Conservation (phyloP, 2,888 invertebrate species). For the Ophraella communa region DNA sequence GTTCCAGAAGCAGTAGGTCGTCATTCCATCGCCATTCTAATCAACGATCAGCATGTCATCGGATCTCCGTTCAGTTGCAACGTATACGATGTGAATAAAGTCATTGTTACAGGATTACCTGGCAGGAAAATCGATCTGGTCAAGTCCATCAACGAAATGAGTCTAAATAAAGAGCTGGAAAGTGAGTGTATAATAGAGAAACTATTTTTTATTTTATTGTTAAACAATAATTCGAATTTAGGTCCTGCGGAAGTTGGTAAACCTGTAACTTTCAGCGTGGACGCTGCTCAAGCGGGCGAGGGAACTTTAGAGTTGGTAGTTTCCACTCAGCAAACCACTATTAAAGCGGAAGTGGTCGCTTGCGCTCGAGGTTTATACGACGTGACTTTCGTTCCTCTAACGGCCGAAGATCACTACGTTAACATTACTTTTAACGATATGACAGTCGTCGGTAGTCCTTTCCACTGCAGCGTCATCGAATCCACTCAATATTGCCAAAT, state of each 20-base stretch:
- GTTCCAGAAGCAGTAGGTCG: conserved; percentile 87
- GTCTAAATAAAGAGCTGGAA: conserved; percentile 54
- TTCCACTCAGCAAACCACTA: conserved; percentile 86
- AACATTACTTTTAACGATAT: conserved; percentile 95
- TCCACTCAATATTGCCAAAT: conserved; percentile 78
- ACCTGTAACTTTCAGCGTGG: conserved; percentile 90
- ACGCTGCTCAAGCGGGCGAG: conserved; percentile 93
- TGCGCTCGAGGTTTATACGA: conserved; percentile 90
- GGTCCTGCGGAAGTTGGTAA: conserved; percentile 74
- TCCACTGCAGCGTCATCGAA: conserved; percentile 75
- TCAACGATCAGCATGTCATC: conserved; percentile 83
- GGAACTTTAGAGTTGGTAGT: conserved; percentile 92
- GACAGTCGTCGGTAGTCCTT: conserved; percentile 88
- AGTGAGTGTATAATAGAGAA: conserved; percentile 4
- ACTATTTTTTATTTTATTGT: no score
- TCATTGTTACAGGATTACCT: conserved; percentile 71
- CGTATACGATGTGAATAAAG: conserved; percentile 89
- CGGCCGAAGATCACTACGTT: conserved; percentile 87
- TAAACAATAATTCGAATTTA: no score
- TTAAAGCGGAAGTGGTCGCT: conserved; percentile 83
- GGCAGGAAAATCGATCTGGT: conserved; percentile 53
- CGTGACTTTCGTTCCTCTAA: conserved; percentile 90
- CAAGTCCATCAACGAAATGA: conserved; percentile 53
- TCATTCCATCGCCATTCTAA: conserved; percentile 81
- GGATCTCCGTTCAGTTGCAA: conserved; percentile 95